Percentiles rank a stretch among this genome's conserved stretches.
phyloP scores from a whole-genome alignment of 2,113 vertebrate genomes.

The Panthera leo region DNA sequence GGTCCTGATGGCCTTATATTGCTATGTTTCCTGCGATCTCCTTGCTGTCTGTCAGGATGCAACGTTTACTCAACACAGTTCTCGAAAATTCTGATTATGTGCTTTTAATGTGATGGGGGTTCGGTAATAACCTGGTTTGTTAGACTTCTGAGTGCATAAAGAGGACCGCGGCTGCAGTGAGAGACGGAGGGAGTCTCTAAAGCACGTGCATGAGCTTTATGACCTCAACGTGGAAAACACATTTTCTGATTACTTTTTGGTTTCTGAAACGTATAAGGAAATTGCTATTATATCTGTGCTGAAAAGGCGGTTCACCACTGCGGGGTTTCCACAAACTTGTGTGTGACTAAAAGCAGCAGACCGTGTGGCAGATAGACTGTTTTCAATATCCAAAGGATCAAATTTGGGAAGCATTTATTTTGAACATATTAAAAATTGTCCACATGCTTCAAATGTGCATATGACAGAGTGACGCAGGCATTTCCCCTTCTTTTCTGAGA shows the following conservation, averaged over 20 bases:
- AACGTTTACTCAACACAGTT: neutral
- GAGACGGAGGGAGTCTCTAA: neutral
- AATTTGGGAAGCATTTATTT: neutral
- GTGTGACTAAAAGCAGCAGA: neutral
- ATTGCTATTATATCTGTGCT: neutral
- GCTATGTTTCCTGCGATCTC: too few relatives aligned
- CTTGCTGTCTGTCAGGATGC: neutral
- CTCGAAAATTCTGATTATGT: neutral
- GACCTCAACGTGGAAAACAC: neutral
- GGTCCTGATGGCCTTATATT: neutral
- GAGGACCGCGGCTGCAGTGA: neutral
- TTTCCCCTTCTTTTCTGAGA: neutral
- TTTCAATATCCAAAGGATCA: neutral
- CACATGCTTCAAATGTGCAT: neutral
- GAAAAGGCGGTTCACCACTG: neutral
- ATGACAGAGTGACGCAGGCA: neutral
- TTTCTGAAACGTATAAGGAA: slow-evolving; percentile 12
- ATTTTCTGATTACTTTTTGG: neutral
- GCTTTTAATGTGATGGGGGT: neutral
- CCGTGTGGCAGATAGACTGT: neutral
- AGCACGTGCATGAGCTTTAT: neutral
- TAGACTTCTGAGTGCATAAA: neutral
- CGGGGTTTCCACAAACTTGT: neutral
- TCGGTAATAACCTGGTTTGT: neutral
- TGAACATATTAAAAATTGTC: neutral